A percentile compares a stretch with the other conserved stretches of the same genome.
phyloP scores from a whole-genome alignment of 2,888 invertebrate species.

The Tachina grossa region DNA sequence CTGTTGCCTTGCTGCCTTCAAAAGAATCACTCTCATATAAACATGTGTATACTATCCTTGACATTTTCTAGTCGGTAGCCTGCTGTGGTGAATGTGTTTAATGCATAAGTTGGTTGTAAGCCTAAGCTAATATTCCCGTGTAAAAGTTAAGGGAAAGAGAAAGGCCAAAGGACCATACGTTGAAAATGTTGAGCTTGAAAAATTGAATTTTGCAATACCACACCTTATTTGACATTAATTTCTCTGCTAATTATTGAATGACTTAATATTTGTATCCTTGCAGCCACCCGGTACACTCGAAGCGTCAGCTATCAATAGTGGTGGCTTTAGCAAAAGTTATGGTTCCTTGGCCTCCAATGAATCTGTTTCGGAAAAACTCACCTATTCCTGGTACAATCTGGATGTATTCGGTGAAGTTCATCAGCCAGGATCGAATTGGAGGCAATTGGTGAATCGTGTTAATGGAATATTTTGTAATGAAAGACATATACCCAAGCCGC shows the following conservation, averaged over 20 bases:
- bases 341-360: slow-evolving; percentile 76
- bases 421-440: slow-evolving; percentile 81
- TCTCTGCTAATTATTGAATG: not conserved
- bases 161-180: too few species aligned
- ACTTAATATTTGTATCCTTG: not conserved
- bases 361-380: slow-evolving; percentile 83
- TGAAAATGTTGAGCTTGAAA: too few species aligned
- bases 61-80: too few species aligned
- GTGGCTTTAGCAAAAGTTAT: slow-evolving; percentile 78
- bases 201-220: not conserved
- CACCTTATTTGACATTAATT: not conserved
- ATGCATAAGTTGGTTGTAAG: too few species aligned
- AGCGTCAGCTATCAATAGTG: slow-evolving; percentile 77
- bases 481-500: slow-evolving; percentile 81
- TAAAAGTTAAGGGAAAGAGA: too few species aligned
- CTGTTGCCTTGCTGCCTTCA: too few species aligned
- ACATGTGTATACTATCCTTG: too few species aligned
- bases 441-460: slow-evolving; percentile 83
- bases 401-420: slow-evolving; percentile 89
- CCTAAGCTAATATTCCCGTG: too few species aligned
- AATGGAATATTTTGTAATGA: slow-evolving; percentile 82
- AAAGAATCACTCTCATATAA: too few species aligned
- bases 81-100: too few species aligned
- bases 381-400: slow-evolving; percentile 91
- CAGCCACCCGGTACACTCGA: slow-evolving; percentile 72